Evolutionary conservation across 1,140 invertebrate genomes (phyloP).

Genomic region (Arion vulgaris): DNA sequence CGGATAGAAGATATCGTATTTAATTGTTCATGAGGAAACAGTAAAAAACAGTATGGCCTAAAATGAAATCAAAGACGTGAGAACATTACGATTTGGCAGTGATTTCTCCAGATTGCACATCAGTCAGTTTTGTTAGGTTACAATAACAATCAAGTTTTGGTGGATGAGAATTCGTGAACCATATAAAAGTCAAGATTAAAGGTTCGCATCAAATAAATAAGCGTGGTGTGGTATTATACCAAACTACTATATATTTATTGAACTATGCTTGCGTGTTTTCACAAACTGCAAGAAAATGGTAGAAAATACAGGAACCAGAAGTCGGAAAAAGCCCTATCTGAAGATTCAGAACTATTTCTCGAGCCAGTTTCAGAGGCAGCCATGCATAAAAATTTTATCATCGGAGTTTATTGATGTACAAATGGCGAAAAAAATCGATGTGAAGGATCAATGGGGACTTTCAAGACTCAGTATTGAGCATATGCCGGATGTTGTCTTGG

Average conservation of each 20-base stretch:
- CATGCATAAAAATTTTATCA: neutral
- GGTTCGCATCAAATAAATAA: neutral
- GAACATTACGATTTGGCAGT: too few relatives aligned
- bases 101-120: too few relatives aligned
- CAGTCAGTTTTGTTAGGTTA: too few relatives aligned
- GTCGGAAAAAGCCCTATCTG: neutral
- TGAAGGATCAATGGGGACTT: neutral
- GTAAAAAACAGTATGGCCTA: too few relatives aligned
- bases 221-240: neutral
- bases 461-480: neutral
- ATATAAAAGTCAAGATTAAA: too few relatives aligned
- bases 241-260: too few relatives aligned
- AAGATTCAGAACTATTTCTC: neutral
- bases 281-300: neutral
- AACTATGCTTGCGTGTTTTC: neutral
- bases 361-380: neutral
- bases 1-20: too few relatives aligned
- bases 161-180: too few relatives aligned
- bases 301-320: neutral
- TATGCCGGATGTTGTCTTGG: slow-evolving; percentile 18
- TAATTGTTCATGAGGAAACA: too few relatives aligned
- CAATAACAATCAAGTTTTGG: too few relatives aligned
- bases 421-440: neutral
- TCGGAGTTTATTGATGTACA: neutral
- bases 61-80: too few relatives aligned